Conservation (phyloP, 2,888 invertebrate genomes). For the Strigamia crassipes region DNA sequence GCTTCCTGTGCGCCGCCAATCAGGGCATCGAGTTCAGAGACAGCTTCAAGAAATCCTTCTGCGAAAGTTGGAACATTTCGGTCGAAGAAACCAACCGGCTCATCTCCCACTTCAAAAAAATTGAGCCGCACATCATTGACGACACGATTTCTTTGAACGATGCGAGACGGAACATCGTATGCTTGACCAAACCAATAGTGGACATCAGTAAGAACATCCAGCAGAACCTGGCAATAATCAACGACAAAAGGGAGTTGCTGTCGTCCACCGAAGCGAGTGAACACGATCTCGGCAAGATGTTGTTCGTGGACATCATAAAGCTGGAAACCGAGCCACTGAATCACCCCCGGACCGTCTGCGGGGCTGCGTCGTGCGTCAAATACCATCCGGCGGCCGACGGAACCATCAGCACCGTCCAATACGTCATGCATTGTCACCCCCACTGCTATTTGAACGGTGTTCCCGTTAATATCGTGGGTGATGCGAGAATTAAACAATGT, state of each 20-base stretch:
- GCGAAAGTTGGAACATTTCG: slow-evolving; percentile 50
- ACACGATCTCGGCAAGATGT: not conserved
- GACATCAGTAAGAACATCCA: slow-evolving; percentile 45
- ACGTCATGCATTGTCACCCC: slow-evolving; percentile 20
- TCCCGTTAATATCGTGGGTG: not conserved
- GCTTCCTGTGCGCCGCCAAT: slow-evolving; percentile 49
- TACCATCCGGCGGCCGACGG: not conserved
- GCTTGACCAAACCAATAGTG: slow-evolving; percentile 43
- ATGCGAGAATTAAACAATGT: not conserved
- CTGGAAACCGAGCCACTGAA: not conserved
- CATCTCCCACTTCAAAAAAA: slow-evolving; percentile 44
- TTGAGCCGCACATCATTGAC: slow-evolving; percentile 14
- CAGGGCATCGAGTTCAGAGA: slow-evolving; percentile 46
- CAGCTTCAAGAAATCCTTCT: slow-evolving; percentile 20
- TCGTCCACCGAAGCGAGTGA: not conserved
- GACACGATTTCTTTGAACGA: slow-evolving; percentile 39
- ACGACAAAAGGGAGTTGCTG: not conserved
- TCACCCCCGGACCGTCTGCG: slow-evolving; percentile 44
- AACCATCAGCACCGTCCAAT: not conserved
- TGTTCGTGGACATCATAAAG: slow-evolving; percentile 27
- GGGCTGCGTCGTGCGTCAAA: not conserved
- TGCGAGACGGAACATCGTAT: slow-evolving; percentile 8
- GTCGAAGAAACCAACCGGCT: slow-evolving; percentile 50
- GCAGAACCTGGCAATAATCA: slow-evolving; percentile 27
- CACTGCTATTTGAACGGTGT: slow-evolving; percentile 18